A percentile compares a stretch with the other conserved stretches of the same genome.
Evolutionary conservation across 2,113 vertebrate species (phyloP).

Genomic region (Aphelocoma coerulescens): DNA sequence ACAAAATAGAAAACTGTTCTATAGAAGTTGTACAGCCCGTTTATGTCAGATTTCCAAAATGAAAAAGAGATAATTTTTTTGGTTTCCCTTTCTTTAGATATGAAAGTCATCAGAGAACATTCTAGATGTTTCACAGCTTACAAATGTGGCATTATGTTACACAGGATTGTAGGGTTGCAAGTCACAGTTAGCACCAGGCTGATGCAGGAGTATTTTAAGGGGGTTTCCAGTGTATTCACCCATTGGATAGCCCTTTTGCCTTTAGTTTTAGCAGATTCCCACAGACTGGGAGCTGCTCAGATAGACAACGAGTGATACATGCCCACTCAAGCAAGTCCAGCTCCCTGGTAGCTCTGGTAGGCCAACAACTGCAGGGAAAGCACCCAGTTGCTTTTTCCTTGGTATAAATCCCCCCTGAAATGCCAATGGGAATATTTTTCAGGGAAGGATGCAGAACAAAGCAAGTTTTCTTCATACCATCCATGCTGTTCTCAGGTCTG

Average conservation of each 20-base stretch:
- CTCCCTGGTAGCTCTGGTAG: not conserved
- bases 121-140: not conserved
- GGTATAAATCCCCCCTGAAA: not conserved
- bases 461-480: not conserved
- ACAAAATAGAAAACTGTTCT: not conserved
- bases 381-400: not conserved
- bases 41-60: not conserved
- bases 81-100: not conserved
- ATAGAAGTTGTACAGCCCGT: not conserved
- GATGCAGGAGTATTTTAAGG: not conserved
- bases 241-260: not conserved
- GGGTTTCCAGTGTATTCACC: not conserved
- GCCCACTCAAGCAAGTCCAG: not conserved
- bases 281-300: not conserved
- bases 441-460: not conserved
- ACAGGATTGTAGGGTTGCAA: not conserved
- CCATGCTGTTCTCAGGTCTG: not conserved
- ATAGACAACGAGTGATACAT: not conserved
- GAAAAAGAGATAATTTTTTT: not conserved
- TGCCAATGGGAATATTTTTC: not conserved
- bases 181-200: not conserved
- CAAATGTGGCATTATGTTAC: not conserved
- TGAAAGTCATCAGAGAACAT: not conserved
- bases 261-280: not conserved
- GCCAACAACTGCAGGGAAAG: not conserved